phyloP scores from a whole-genome alignment of 2,888 invertebrate genomes.

The Hecatera dysodea region DNA sequence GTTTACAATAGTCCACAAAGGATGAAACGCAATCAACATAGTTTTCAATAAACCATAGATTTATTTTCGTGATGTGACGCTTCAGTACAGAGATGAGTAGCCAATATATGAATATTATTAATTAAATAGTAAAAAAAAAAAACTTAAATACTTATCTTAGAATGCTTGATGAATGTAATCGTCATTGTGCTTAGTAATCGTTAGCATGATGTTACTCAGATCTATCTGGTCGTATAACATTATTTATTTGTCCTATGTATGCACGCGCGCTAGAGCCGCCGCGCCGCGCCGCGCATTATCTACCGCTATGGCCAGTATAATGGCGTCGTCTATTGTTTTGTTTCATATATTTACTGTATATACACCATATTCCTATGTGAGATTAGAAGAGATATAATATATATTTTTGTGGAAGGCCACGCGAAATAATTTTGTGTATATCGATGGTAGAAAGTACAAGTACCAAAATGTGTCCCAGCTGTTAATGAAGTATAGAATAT shows the following conservation, averaged over 20 bases:
- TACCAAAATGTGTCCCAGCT: constrained; percentile 61
- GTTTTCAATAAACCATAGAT: constrained; percentile 69
- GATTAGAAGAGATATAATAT: constrained; percentile 76
- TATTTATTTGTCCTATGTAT: constrained; percentile 71
- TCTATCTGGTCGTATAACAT: constrained; percentile 79
- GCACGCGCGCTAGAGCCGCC: constrained; percentile 59
- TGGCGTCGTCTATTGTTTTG: constrained; percentile 62
- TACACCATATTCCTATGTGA: constrained; percentile 77
- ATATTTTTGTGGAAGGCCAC: constrained; percentile 78
- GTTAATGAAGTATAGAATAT: constrained; percentile 51
- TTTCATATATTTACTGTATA: constrained; percentile 74
- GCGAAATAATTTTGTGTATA: constrained; percentile 66
- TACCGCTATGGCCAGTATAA: constrained; percentile 60
- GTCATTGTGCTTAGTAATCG: constrained; percentile 90
- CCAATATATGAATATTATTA: constrained; percentile 84
- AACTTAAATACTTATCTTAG: constrained; percentile 86
- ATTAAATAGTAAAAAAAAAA: constrained; percentile 81
- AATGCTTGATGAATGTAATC: constrained; percentile 89
- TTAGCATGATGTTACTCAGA: constrained; percentile 88
- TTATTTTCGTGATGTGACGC: constrained; percentile 85
- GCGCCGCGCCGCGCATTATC: constrained; percentile 38
- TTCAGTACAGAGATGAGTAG: constrained; percentile 88
- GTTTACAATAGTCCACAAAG: constrained; percentile 47
- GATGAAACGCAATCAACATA: constrained; percentile 52
- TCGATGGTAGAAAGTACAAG: constrained; percentile 60